Conservation (phyloP, 1,140 invertebrate genomes). For the Hyphantria cunea region DNA sequence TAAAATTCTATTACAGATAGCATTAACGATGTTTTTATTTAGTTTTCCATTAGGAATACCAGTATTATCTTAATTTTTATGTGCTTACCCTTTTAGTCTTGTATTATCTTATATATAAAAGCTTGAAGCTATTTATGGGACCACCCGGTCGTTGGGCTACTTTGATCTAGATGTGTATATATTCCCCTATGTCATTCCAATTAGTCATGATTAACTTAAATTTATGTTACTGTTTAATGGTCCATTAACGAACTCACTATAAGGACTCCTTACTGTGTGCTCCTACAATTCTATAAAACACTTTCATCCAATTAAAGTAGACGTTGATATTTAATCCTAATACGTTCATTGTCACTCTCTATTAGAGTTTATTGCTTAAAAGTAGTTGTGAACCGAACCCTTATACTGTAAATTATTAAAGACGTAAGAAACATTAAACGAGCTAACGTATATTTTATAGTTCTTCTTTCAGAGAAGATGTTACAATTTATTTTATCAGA, state of each 20-base stretch:
- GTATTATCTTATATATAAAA: constrained; percentile 59
- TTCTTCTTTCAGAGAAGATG: constrained; percentile 43
- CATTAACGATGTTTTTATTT: constrained; percentile 48
- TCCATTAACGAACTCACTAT: constrained; percentile 71
- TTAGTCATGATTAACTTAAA: constrained; percentile 78
- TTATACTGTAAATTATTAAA: constrained; percentile 25
- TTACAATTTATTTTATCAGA: constrained; percentile 49
- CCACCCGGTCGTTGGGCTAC: constrained; percentile 64
- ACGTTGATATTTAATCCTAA: constrained; percentile 60
- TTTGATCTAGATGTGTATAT: constrained; percentile 43
- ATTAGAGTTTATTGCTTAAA: constrained; percentile 34
- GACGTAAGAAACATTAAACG: constrained; percentile 25
- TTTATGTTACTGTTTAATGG: constrained; percentile 77
- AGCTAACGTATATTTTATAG: constrained; percentile 33
- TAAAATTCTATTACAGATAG: constrained; percentile 41
- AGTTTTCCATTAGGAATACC: constrained; percentile 45
- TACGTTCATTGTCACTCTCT: constrained; percentile 38
- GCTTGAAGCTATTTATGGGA: constrained; percentile 49
- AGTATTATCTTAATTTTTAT: constrained; percentile 66
- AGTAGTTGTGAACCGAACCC: constrained; percentile 9
- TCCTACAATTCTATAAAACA: constrained; percentile 66
- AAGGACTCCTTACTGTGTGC: constrained; percentile 72
- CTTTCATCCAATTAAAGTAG: constrained; percentile 65
- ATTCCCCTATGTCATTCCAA: constrained; percentile 62
- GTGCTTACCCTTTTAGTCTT: constrained; percentile 50